Evolutionary conservation across 1,140 invertebrate genomes (phyloP).

Genomic region (Rhopalosiphum maidis): DNA sequence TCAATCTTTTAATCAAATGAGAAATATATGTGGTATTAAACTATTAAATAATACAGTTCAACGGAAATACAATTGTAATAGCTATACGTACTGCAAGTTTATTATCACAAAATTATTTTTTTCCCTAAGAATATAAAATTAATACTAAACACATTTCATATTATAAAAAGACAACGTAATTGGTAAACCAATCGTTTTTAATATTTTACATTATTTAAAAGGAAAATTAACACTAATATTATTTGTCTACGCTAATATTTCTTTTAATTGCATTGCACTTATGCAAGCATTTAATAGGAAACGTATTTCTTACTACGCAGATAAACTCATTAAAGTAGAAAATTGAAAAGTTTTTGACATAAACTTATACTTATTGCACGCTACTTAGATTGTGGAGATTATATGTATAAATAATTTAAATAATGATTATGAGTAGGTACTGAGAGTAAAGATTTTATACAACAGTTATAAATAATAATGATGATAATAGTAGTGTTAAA

Average conservation of each 20-base stretch:
- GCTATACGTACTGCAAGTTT: background rate
- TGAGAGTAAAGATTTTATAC: background rate
- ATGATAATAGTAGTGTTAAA: background rate
- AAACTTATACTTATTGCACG: background rate
- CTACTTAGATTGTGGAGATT: background rate
- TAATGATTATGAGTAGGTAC: background rate
- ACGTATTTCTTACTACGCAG: background rate
- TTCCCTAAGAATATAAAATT: background rate
- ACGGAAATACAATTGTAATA: background rate
- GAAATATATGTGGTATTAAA: background rate
- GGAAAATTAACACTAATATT: background rate
- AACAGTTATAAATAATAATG: background rate
- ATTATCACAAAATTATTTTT: background rate
- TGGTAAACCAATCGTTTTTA: background rate
- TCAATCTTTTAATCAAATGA: background rate
- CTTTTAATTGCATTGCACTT: background rate
- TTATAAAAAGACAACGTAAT: background rate
- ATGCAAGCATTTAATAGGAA: background rate
- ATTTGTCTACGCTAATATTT: background rate
- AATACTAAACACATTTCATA: background rate
- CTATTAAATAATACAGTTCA: background rate
- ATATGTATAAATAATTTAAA: background rate
- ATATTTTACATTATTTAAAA: background rate
- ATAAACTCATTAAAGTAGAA: background rate
- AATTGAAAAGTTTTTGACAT: background rate